Base-by-base conservation (phyloP, 2,797 vertebrate genomes). In the Malacoctenus gilli region DNA sequence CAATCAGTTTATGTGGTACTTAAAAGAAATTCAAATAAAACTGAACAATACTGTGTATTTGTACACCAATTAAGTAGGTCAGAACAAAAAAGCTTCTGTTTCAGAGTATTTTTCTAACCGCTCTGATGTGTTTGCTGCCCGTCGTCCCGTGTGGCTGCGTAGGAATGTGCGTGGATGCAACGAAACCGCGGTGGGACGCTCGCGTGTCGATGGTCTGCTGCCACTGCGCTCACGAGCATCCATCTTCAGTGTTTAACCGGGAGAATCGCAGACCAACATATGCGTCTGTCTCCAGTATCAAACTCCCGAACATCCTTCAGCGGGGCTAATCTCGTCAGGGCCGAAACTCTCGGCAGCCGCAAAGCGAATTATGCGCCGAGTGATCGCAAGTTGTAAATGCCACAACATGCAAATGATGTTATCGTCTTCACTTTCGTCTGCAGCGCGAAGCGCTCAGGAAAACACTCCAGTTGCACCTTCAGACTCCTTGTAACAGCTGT, bases 341-440 rank as follows among this genome's bases (percentile, higher is more conserved):
- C n/a, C 11, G 25, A 36, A 59, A 75, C 25, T 19, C 30, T 55
- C 32, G 57, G 55, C 50, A 59, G 75, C 37, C 31, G 70, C 44
- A 56, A 57, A 75, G 56, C 55, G 49, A 54, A 78, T 80, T 73
- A 78, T 78, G 64, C 68, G 44, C 59, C 48, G 72, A 72, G 77
- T 68, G 72, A 80, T 72, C 66, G 54, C 39, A 25, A 34, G 59
- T 66, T 57, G 15, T 57, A 70, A 85, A 85, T 83, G 70, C 59
- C 70, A 74, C 66, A 75, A 59, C 64, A 80, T 85, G 72, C 64
- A 80, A 86, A 86, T 77, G 46, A 13, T n/a, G 11, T 36, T 50
- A 32, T 69, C 36, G 13, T 57, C 35, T 31, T 68, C 53, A 34
- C 42, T 38, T 59, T 50, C 40, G 30, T 39, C 56, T 59, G 44